Base-by-base conservation (phyloP, 2,113 vertebrate genomes). In the Gobiocypris rarus region DNA sequence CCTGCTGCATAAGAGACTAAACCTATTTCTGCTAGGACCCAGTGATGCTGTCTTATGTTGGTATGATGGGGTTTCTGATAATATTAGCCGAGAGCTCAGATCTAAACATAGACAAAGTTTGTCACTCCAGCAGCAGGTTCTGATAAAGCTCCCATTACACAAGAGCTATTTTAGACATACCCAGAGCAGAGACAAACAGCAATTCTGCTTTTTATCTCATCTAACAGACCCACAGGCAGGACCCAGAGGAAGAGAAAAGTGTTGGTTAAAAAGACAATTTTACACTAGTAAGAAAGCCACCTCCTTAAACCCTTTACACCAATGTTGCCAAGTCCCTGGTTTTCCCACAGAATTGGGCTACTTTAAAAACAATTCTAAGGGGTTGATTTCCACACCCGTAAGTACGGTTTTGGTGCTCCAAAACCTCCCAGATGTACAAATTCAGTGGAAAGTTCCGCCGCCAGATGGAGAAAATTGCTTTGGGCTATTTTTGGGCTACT, bases 81-180 rank as follows among this genome's bases (percentile, higher is more conserved):
- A 74, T 77, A 82, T 61, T 78, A 67, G 74, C 13, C 48, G 43
- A 17, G 50, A 34, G 67, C 34, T 82, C 19, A 22, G 31, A 50
- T 82, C 85, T 86, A 79, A 87, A 89, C 85, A 89, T 84, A 89
- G 74, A 56, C 86, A 81, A 45, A 4, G 81, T 81, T 74, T 86
- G 71, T 63, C 76, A 82, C 61, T 78, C 41, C 56, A 34, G 85
- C 80, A 84, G 50, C n/a, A 67, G 22, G 41, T 48, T 58, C 79
- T 74, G 41, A 48, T 8, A 61, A 48, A 81, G 74, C 84, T 91
- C 78, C 43, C 22, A 67, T 90, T 88, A 85, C 88, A 86, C 41
- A 34, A 4, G 70, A 22, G 3, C 69, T 88, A 75, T 73, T 86
- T 86, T 82, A 61, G 43, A 86, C 22, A 34, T 26, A 82, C 77